These are phyloP conservation scores for Hyperopisus bebe DNA, from an alignment of 2,113 vertebrate genomes.

Conservation along the genomic window DNA sequence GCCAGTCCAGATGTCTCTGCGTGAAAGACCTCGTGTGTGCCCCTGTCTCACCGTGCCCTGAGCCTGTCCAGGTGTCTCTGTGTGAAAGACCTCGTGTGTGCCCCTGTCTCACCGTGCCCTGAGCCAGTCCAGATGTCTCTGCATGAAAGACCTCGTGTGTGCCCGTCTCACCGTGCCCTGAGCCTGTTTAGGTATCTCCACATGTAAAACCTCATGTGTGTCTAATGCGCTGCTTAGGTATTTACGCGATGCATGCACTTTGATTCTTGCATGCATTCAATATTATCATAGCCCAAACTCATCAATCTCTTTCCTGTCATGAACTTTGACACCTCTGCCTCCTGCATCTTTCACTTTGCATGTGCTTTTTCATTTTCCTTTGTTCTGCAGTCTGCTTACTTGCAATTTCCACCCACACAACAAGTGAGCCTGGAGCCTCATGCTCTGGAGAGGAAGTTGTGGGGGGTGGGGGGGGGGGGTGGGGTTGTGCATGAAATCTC, in stretches of 20 bases:
- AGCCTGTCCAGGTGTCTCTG: not conserved
- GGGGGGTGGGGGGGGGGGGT: not conserved
- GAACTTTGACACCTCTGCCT: not conserved
- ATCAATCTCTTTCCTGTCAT: not conserved
- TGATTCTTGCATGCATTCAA: not conserved
- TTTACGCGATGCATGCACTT: not conserved
- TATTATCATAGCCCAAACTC: not conserved
- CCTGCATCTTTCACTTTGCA: not conserved
- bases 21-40: not conserved
- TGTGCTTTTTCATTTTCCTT: not conserved
- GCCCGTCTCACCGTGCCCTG: too few relatives aligned
- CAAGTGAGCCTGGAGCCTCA: not conserved
- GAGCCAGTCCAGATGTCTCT: not conserved
- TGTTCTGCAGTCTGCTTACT: slow-evolving; percentile 1
- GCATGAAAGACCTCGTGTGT: not conserved
- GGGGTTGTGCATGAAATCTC: not conserved
- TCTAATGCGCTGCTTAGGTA: not conserved
- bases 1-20: not conserved
- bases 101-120: not conserved
- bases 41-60: not conserved
- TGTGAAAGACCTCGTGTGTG: not conserved
- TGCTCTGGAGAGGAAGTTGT: slow-evolving; percentile 6
- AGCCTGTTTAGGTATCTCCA: not conserved
- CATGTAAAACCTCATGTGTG: not conserved
- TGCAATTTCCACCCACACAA: slow-evolving; percentile 11